phyloP scores from a whole-genome alignment of 2,797 vertebrate species.

The Centroberyx gerrardi region DNA sequence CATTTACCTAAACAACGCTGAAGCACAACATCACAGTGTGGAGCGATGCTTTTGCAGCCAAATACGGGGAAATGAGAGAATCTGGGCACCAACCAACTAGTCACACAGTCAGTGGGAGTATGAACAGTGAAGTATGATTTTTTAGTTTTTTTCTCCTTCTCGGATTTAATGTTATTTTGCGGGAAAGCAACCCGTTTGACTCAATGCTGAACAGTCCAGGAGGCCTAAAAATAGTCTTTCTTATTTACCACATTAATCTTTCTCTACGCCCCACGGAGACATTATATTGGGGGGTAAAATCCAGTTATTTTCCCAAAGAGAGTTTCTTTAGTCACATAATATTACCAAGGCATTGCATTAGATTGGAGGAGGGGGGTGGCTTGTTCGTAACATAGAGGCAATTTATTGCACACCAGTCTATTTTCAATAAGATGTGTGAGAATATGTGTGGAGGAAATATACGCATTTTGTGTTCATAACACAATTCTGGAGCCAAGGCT shows the following conservation, averaged over 20 bases:
- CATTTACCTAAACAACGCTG: conserved; percentile 39
- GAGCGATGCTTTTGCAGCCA: conserved; percentile 17
- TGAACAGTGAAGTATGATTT: conserved; percentile 7
- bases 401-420: conserved; percentile 75
- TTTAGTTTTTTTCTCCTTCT: conserved; percentile 22
- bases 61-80: conserved; percentile 21
- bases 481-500: conserved; percentile 57
- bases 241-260: conserved; percentile 87
- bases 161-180: conserved; percentile 62
- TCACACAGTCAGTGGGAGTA: conserved; percentile 7
- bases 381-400: conserved; percentile 69
- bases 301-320: conserved; percentile 83
- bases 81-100: conserved; percentile 21
- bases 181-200: conserved; percentile 64
- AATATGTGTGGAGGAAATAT: conserved; percentile 70
- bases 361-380: conserved; percentile 22
- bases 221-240: conserved; percentile 82
- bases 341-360: conserved; percentile 82
- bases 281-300: conserved; percentile 77
- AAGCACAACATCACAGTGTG: conserved; percentile 9
- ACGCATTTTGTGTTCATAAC: conserved; percentile 62
- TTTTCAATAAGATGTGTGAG: conserved; percentile 66
- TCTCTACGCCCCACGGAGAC: conserved; percentile 65
- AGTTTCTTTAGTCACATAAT: conserved; percentile 84
- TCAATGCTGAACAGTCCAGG: conserved; percentile 71